These are phyloP conservation scores for Drosophila paucipuncta DNA, from an alignment of 2,888 invertebrate genomes.

Conservation along the genomic window DNA sequence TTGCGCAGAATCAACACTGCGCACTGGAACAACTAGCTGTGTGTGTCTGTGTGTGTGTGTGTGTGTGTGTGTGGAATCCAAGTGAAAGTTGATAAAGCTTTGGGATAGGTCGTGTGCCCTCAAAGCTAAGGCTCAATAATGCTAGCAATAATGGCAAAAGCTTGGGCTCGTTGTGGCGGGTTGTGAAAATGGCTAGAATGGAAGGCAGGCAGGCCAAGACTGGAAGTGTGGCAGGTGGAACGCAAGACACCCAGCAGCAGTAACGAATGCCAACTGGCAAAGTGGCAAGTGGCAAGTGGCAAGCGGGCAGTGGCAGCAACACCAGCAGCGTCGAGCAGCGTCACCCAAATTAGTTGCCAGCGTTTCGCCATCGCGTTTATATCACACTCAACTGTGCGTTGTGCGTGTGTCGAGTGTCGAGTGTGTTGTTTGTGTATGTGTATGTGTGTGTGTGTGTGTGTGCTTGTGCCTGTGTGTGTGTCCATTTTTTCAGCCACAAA, in stretches of 20 bases:
- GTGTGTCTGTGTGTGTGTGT: neutral
- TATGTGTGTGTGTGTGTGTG: neutral
- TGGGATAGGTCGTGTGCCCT: constrained; percentile 64
- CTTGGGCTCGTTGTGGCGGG: constrained; percentile 7
- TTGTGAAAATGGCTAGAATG: constrained; percentile 34
- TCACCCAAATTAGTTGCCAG: constrained; percentile 79
- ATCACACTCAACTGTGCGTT: constrained; percentile 35
- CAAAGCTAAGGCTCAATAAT: constrained; percentile 4
- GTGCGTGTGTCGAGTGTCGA: neutral
- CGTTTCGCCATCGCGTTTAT: constrained; percentile 78
- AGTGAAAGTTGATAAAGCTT: constrained; percentile 52
- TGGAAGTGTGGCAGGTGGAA: constrained; percentile 47
- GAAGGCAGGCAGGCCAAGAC: constrained; percentile 22
- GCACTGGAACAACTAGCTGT: constrained; percentile 57
- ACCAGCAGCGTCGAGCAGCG: constrained; percentile 36
- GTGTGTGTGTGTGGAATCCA: constrained; percentile 43
- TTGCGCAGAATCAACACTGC: constrained; percentile 72
- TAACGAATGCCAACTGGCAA: neutral
- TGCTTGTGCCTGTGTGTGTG: neutral
- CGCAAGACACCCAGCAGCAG: constrained; percentile 36
- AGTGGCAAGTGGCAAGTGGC: constrained; percentile 17
- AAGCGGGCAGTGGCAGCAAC: constrained; percentile 30
- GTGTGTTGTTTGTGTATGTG: neutral
- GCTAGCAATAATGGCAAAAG: constrained; percentile 2
- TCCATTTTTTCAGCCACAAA: neutral